These are phyloP conservation scores for Lucifuga dentata DNA, from an alignment of 2,113 vertebrate species.

Conservation along the genomic window DNA sequence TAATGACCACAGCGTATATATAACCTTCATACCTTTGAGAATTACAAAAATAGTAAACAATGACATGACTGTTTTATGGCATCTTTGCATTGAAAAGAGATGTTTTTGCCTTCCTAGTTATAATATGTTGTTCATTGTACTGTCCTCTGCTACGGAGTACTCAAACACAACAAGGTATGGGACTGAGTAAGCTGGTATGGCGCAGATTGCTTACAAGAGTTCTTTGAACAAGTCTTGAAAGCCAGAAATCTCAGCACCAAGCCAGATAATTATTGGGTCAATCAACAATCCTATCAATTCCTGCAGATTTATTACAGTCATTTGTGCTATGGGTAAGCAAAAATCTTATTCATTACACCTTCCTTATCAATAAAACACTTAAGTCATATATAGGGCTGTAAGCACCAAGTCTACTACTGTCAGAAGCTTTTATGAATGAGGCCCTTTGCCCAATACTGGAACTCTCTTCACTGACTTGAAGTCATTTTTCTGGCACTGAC, in stretches of 20 bases:
- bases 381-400: conserved; percentile 43
- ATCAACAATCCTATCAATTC: conserved; percentile 41
- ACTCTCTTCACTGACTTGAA: conserved; percentile 19
- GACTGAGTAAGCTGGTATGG: background rate
- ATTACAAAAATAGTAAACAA: background rate
- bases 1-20: background rate
- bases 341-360: conserved; percentile 31
- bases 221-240: conserved; percentile 29
- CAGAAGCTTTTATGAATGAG: conserved; percentile 48
- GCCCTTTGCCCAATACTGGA: conserved; percentile 10
- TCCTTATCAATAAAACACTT: conserved; percentile 35
- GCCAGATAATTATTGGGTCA: conserved; percentile 37
- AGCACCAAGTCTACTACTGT: conserved; percentile 26
- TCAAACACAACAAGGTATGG: conserved; percentile 6
- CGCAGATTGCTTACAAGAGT: conserved; percentile 14
- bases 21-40: conserved; percentile 11
- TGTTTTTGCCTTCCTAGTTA: background rate
- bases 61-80: background rate
- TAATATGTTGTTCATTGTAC: conserved; percentile 10
- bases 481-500: conserved; percentile 26
- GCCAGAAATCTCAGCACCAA: conserved; percentile 22
- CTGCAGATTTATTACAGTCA: conserved; percentile 41
- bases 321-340: conserved; percentile 34
- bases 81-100: background rate
- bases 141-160: background rate